phyloP scores from a whole-genome alignment of 2,888 invertebrate genomes.

The Melinaea marsaeus region DNA sequence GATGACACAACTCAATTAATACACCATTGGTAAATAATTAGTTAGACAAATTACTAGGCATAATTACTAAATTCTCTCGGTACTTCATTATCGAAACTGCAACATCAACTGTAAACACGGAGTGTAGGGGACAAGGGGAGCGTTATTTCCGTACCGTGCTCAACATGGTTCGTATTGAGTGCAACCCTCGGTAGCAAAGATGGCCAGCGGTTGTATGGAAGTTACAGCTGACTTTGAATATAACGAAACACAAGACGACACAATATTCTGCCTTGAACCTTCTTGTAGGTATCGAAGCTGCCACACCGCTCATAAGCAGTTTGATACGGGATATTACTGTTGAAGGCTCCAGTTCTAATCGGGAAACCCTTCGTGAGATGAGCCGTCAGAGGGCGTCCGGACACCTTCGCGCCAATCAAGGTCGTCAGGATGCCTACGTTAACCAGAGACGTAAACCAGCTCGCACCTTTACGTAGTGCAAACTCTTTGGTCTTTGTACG shows the following conservation, averaged over 20 bases:
- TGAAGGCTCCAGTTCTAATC: no score
- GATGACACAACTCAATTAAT: no score
- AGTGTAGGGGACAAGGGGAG: constrained; percentile 26
- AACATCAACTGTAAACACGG: no score
- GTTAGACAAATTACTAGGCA: no score
- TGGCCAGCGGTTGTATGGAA: not conserved
- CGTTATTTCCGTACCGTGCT: constrained; percentile 25
- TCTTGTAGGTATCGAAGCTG: not conserved
- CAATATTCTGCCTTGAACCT: not conserved
- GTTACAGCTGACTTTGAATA: constrained; percentile 19
- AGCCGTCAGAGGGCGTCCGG: constrained; percentile 6
- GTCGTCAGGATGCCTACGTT: not conserved
- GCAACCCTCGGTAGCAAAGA: constrained; percentile 8
- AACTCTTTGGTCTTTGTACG: no score
- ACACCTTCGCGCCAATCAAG: not conserved
- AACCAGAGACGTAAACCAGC: no score
- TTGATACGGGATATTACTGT: no score
- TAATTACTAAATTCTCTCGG: no score
- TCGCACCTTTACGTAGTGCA: no score
- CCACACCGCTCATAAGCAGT: not conserved
- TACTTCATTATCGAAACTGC: no score
- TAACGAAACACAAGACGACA: constrained; percentile 13
- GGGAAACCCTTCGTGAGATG: not conserved
- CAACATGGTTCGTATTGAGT: constrained; percentile 26
- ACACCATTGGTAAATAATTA: no score